Evolutionary conservation across 2,888 invertebrate genomes (phyloP).

Genomic region (Argyresthia goedartella): DNA sequence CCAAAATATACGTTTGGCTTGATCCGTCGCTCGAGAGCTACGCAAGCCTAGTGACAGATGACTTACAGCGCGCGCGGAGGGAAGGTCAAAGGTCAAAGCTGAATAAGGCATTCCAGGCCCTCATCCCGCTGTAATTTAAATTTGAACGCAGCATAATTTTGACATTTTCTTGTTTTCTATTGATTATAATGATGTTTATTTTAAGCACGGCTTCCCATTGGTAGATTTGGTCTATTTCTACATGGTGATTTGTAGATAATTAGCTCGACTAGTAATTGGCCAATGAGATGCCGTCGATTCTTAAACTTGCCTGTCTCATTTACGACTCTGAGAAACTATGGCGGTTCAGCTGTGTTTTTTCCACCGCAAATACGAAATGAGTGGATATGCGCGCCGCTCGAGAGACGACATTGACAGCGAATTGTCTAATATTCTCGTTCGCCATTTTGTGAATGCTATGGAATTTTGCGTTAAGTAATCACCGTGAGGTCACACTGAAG

Average conservation of each 20-base stretch:
- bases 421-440: conserved; percentile 60
- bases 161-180: no score
- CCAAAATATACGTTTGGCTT: no score
- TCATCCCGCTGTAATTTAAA: no score
- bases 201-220: conserved; percentile 11
- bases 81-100: no score
- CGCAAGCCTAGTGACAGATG: no score
- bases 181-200: no score
- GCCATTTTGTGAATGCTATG: conserved; percentile 64
- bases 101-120: no score
- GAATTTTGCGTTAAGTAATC: conserved; percentile 59
- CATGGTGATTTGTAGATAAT: conserved; percentile 14
- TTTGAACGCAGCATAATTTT: no score
- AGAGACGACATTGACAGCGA: conserved; percentile 65
- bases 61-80: no score
- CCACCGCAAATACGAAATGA: conserved; percentile 62
- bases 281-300: conserved; percentile 12
- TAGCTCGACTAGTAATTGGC: background rate
- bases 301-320: no score
- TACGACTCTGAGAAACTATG: conserved; percentile 34
- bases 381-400: conserved; percentile 59
- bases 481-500: no score
- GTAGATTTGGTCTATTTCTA: conserved; percentile 1
- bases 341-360: conserved; percentile 65
- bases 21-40: no score